A percentile compares a stretch with the other conserved stretches of the same genome.
These are phyloP conservation scores for Nesoenas mayeri DNA, from an alignment of 2,113 vertebrate species.

Conservation along the genomic window DNA sequence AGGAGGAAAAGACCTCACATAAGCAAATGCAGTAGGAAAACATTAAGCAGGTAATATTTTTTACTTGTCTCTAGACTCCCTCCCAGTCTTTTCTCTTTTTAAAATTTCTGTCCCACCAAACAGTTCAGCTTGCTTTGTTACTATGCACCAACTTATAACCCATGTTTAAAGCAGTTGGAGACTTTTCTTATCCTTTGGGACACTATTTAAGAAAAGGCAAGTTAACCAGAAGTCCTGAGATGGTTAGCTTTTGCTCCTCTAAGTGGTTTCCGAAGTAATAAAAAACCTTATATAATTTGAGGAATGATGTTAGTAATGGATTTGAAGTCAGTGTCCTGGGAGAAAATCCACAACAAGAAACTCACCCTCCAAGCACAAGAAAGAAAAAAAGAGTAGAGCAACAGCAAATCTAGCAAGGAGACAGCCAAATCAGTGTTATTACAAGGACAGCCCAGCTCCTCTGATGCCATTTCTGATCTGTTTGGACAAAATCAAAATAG, in stretches of 20 bases:
- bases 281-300: background rate
- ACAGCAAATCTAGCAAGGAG: background rate
- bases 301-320: background rate
- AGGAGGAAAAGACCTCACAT: background rate
- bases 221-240: background rate
- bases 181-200: background rate
- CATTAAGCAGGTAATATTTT: background rate
- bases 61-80: background rate
- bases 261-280: background rate
- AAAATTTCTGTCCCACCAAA: background rate
- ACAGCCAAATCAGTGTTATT: background rate
- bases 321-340: background rate
- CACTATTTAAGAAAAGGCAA: background rate
- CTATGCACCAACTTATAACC: background rate
- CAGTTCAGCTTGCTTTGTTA: background rate
- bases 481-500: background rate
- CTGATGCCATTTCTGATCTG: background rate
- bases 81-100: background rate
- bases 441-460: background rate
- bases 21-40: background rate
- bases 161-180: background rate
- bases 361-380: background rate
- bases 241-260: background rate
- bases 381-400: background rate
- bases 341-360: background rate